phyloP scores from a whole-genome alignment of 2,888 invertebrate genomes.

The Germaria angustata region DNA sequence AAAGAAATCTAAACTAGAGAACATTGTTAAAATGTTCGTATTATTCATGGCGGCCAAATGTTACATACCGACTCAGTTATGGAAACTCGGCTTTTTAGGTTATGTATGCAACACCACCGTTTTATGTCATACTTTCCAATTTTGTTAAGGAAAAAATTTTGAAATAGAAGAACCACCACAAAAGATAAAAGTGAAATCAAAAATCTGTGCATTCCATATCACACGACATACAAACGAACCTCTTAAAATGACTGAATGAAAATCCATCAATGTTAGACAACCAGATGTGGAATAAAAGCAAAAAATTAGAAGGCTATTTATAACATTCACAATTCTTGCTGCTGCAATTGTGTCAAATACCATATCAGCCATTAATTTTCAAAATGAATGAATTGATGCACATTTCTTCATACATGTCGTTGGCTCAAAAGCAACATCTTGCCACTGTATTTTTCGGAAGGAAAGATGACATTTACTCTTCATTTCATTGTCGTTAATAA shows the following conservation, averaged over 20 bases:
- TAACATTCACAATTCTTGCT: conserved; percentile 36
- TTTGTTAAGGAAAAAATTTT: neutral
- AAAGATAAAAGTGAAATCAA: conserved; percentile 39
- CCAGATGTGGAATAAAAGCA: neutral
- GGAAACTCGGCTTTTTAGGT: conserved; percentile 28
- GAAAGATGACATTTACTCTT: no score
- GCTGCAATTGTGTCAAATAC: conserved; percentile 14
- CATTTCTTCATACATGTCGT: neutral
- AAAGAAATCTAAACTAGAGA: neutral
- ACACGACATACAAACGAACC: neutral
- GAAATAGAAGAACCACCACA: neutral
- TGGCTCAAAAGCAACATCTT: neutral
- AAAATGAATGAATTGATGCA: neutral
- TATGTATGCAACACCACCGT: conserved; percentile 16
- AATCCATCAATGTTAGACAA: conserved; percentile 42
- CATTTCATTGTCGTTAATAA: no score
- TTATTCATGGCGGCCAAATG: conserved; percentile 3
- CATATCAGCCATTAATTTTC: conserved; percentile 40
- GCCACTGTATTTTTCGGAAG: no score
- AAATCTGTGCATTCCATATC: neutral
- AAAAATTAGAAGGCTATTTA: conserved; percentile 12
- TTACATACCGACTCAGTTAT: conserved; percentile 33
- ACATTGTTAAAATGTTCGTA: neutral
- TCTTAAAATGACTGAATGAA: conserved; percentile 19
- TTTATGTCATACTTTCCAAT: conserved; percentile 23